Percentiles rank a stretch among this genome's conserved stretches.
These are phyloP conservation scores for Lycocerus yunnanus DNA, from an alignment of 2,888 invertebrate species.

Conservation along the genomic window DNA sequence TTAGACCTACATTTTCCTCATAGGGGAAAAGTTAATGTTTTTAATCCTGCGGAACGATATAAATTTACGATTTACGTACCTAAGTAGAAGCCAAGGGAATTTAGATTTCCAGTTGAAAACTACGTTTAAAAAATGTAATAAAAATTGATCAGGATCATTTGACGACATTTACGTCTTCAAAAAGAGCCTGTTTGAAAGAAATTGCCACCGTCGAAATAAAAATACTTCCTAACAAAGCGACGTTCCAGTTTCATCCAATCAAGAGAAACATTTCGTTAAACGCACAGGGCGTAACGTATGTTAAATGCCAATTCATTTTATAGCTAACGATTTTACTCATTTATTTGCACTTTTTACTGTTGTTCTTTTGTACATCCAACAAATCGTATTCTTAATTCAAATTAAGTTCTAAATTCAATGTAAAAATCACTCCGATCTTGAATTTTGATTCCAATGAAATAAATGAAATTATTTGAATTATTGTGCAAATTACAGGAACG, in stretches of 20 bases:
- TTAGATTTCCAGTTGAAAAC: constrained; percentile 21
- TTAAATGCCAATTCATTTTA: constrained; percentile 30
- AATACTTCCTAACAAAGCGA: constrained; percentile 17
- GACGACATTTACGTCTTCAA: constrained; percentile 20
- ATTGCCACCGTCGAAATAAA: constrained; percentile 18
- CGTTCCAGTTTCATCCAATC: constrained; percentile 30
- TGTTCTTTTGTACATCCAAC: background rate
- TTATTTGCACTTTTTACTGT: constrained; percentile 19
- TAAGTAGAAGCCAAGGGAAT: constrained; percentile 3
- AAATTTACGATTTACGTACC: constrained; percentile 18
- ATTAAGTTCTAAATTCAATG: background rate
- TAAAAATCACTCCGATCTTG: background rate
- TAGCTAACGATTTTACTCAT: constrained; percentile 30
- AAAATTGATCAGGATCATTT: constrained; percentile 25
- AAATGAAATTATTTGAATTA: background rate
- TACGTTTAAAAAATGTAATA: constrained; percentile 21
- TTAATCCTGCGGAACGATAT: constrained; percentile 35
- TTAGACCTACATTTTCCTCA: constrained; percentile 9
- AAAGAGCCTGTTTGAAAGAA: constrained; percentile 19
- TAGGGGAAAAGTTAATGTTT: constrained; percentile 33
- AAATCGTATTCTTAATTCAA: background rate
- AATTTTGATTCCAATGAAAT: background rate
- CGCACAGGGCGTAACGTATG: constrained; percentile 32
- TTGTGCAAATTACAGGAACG: background rate
- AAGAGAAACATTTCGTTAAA: constrained; percentile 32